Evolutionary conservation across 2,113 vertebrate genomes (phyloP), one percentile per base, ranked within the genome.

Genomic region (Labrus mixtus): DNA sequence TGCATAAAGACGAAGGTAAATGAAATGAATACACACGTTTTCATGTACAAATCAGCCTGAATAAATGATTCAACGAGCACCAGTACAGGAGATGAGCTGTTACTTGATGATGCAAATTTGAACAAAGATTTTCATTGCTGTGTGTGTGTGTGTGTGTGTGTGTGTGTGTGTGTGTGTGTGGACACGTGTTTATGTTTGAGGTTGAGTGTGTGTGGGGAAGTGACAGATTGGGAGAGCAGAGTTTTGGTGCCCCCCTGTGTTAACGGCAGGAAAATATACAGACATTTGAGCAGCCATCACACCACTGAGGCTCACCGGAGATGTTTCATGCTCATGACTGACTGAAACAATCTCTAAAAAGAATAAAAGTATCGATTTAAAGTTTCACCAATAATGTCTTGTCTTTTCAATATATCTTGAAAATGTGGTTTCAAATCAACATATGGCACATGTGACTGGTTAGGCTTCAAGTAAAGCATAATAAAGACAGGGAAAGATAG

Each of bases 191-290:
- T 33, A 33, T 33, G 29, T 33, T 33, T 33, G 29, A 6, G 29
- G 29, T 33, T 6, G 29, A 41, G 11, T 3, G 11, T 9, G 41
- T 59, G 36, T 7, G 48, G n/a, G 48, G n/a, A 3, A 29, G 45
- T 60, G 56, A 33, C 22, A 23, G 77, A 33, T 72, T 78, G 76
- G 66, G 64, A 68, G 59, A 75, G 67, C 74, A 90, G 88, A 83
- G 84, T 89, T 87, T 87, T 88, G 90, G 84, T 82, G 91, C 90
- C 94, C 87, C 87, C 94, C 84, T 90, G 91, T 94, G 94, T 87
- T 82, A 50, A 50, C 6, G n/a, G 16, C 33, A 13, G 64, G 75
- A 67, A 84, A 72, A 87, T 72, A 74, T 72, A n/a, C 6, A 51
- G 8, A 9, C 39, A 29, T 50, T 61, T 51, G 25, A 46, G 12